Evolutionary conservation across 92 coral and sea anemone species (phyloP).

Genomic region (Actinernus sp.): DNA sequence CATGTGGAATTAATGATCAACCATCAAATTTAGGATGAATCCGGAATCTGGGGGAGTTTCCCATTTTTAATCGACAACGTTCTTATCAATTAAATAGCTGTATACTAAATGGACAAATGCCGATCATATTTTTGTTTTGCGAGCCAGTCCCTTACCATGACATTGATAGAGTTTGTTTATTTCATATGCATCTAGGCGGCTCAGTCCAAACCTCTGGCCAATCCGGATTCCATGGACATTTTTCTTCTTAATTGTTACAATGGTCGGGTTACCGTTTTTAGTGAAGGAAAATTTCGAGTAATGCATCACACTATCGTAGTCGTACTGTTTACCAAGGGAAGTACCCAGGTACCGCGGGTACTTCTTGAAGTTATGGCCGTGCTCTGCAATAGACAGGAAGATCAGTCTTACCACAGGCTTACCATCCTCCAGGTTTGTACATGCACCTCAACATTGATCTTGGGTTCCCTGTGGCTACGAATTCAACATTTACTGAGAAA

Average conservation of each 20-base stretch:
- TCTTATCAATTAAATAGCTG: no score
- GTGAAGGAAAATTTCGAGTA: conserved; percentile 64
- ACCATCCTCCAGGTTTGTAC: no score
- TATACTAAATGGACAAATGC: no score
- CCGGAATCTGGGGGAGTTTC: no score
- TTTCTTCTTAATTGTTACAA: conserved; percentile 16
- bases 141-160: conserved; percentile 70
- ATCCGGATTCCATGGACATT: conserved; percentile 55
- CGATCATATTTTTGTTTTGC: no score
- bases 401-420: no score
- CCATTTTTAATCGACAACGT: no score
- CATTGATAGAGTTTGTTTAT: conserved; percentile 73
- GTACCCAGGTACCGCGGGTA: conserved; percentile 68
- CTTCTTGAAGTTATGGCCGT: conserved; percentile 62
- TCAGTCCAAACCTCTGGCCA: conserved; percentile 68
- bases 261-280: conserved; percentile 42
- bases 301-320: conserved; percentile 85
- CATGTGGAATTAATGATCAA: no score
- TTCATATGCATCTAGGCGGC: conserved; percentile 60
- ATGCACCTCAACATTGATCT: no score
- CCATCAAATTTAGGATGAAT: no score
- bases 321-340: conserved; percentile 76
- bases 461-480: no score
- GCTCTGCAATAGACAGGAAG: conserved; percentile 37
- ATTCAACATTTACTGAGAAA: no score